phyloP scores from a whole-genome alignment of 2,888 invertebrate species.

The Bhutanitis thaidina region DNA sequence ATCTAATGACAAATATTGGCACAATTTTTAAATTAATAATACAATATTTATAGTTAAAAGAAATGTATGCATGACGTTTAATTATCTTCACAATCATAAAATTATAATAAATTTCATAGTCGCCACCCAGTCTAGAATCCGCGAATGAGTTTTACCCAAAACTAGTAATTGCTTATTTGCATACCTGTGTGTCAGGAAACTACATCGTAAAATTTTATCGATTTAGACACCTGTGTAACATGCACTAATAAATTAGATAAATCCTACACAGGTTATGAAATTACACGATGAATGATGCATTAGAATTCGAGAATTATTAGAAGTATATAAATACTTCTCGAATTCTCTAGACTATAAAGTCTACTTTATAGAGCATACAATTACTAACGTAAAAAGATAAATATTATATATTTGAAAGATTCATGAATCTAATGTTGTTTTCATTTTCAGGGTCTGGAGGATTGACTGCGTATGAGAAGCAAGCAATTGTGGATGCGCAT shows the following conservation, averaged over 20 bases:
- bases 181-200: conserved; percentile 55
- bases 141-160: conserved; percentile 50
- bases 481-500: conserved; percentile 88
- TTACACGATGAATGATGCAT: conserved; percentile 31
- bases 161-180: conserved; percentile 49
- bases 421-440: conserved; percentile 19
- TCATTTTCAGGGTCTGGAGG: conserved; percentile 80
- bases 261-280: conserved; percentile 47
- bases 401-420: neutral
- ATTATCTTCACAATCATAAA: conserved; percentile 14
- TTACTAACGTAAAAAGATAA: no score
- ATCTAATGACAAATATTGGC: no score
- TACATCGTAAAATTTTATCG: conserved; percentile 70
- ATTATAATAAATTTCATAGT: conserved; percentile 49
- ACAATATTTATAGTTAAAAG: no score
- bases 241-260: conserved; percentile 60
- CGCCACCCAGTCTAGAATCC: conserved; percentile 72
- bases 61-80: no score
- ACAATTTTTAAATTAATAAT: no score
- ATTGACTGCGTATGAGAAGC: conserved; percentile 85
- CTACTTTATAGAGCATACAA: no score
- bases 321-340: no score
- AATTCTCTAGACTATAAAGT: no score
- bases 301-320: neutral
- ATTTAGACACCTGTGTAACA: conserved; percentile 62